phyloP scores from a whole-genome alignment of 2,113 vertebrate species.

The Trichomycterus rosablanca region DNA sequence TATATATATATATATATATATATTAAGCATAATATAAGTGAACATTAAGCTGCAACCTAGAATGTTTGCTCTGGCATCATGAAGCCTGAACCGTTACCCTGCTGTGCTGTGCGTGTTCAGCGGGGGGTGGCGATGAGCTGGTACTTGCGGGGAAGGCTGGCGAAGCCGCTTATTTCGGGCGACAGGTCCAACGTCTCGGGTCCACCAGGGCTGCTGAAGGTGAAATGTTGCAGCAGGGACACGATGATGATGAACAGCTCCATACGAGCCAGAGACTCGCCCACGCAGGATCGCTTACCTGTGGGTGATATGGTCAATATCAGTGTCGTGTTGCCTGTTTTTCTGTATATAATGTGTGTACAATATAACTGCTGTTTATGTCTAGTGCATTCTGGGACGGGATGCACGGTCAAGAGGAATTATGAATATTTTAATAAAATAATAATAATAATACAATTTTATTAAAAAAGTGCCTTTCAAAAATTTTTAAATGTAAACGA shows the following conservation, averaged over 20 bases:
- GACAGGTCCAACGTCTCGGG: conserved; percentile 53
- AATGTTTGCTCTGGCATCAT: too few relatives aligned
- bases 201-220: conserved; percentile 52
- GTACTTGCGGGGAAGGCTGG: conserved; percentile 55
- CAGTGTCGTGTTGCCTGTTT: too few relatives aligned
- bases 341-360: too few relatives aligned
- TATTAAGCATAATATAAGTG: too few relatives aligned
- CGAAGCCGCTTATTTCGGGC: conserved; percentile 61
- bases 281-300: conserved; percentile 68
- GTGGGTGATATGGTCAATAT: not conserved
- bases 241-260: conserved; percentile 71
- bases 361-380: too few relatives aligned
- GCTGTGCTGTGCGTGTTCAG: conserved; percentile 28
- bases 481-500: too few relatives aligned
- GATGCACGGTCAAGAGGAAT: not conserved
- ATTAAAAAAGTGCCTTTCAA: too few relatives aligned
- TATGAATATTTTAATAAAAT: not conserved
- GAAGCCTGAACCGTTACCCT: too few relatives aligned
- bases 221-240: conserved; percentile 64
- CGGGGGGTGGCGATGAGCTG: conserved; percentile 57
- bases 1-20: too few relatives aligned
- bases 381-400: too few relatives aligned
- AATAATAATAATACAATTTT: too few relatives aligned
- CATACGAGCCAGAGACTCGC: conserved; percentile 69
- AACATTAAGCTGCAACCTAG: too few relatives aligned